Percentiles rank a stretch among this genome's conserved stretches.
These are phyloP conservation scores for Eunapius fragilis DNA, from an alignment of 37 sponge, comb jelly and placozoan species.

Conservation along the genomic window DNA sequence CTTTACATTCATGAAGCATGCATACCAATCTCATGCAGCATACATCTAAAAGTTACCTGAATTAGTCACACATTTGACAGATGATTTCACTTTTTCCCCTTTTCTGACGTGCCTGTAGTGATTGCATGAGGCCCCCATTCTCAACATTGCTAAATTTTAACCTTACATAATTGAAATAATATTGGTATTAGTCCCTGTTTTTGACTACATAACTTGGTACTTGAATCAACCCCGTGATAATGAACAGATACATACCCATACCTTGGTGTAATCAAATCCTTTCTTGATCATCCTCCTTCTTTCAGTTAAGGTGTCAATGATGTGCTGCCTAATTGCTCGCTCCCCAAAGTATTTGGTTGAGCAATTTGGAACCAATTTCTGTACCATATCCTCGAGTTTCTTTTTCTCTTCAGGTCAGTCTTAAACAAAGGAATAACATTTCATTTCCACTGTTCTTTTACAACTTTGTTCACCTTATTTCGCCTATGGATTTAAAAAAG, in stretches of 20 bases:
- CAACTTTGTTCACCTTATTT: slow-evolving; percentile 3
- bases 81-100: not conserved
- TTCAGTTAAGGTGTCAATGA: slow-evolving; percentile 4
- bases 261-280: slow-evolving; percentile 7
- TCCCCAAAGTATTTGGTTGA: slow-evolving; percentile 10
- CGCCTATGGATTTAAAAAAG: slow-evolving; percentile 8
- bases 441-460: not conserved
- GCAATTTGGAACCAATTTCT: slow-evolving; percentile 4
- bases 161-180: not conserved
- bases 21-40: not conserved
- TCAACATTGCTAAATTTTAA: not conserved
- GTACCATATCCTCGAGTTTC: slow-evolving; percentile 12
- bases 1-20: not conserved
- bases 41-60: not conserved
- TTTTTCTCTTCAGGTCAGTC: not conserved
- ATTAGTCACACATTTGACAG: not conserved
- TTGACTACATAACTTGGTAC: not conserved
- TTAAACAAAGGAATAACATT: slow-evolving; percentile 10
- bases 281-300: slow-evolving; percentile 15
- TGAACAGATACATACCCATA: slow-evolving; percentile 2
- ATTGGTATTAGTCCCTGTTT: not conserved
- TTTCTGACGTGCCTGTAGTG: not conserved
- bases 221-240: not conserved
- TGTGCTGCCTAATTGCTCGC: slow-evolving; percentile 3
- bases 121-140: not conserved